Base-by-base conservation (phyloP, 2,797 vertebrate species). In the Numenius phaeopus region DNA sequence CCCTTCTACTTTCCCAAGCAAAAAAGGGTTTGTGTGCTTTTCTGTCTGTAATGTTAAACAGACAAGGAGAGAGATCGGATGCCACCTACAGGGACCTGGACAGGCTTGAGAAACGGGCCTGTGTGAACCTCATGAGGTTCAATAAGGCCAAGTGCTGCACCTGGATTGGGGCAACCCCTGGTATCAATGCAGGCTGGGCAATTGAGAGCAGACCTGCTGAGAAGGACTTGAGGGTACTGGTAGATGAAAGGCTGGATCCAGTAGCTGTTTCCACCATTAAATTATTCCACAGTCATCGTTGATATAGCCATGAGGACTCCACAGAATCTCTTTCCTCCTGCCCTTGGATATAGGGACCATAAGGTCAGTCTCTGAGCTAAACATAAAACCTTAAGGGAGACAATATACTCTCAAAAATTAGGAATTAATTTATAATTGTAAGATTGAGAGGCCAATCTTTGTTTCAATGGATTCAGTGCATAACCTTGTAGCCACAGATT, bases 21-120 rank as follows among this genome's bases (percentile, higher is more conserved):
- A 82, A 58, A 20, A 37, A 29, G 5, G 0, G 3, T 5, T 76
- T 55, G 7, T 57, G 17, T 0, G 0, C 4, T 67, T 87, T 86
- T 91, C 14, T 65, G 6, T 69, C n/a, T 65, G 2, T 30, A 54
- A 54, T 9, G 10, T 54, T 54, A 54, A 54, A 54, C 27, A 30
- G 52, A 49, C 23, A 49, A 49, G 47, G 47, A 49, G 47, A 49
- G 34, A 23, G 58, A 61, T 37, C 5, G 7, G 34, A 61, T 39
- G 34, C 34, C 34, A 39, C 27, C 58, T 26, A 61, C 34, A 39
- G 24, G n/a, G 23, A 61, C 34, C 10, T 39, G 34, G 16, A 39
- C 16, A 39, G 24, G 34, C 37, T 26, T 39, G 23, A 27, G 34
- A 39, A 39, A 37, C 8, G 34, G 10, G 15, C 24, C 34, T 17